Conservation (phyloP, 2,113 vertebrate species). For the Anas platyrhynchos region DNA sequence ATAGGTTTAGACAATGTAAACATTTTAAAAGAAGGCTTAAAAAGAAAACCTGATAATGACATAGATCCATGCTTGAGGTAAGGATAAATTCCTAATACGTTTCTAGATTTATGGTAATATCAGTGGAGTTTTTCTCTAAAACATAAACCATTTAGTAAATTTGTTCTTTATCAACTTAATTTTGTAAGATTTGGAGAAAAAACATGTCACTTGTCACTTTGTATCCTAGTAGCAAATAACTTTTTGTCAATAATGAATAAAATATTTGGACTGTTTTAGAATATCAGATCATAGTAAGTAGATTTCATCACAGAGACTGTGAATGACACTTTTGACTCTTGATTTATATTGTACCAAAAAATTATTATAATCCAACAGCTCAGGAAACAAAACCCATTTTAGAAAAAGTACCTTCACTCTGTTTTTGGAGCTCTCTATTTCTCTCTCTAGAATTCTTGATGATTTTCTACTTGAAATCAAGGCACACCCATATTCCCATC, state of each 20-base stretch:
- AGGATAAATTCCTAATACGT: not conserved
- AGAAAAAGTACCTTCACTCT: not conserved
- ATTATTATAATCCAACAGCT: not conserved
- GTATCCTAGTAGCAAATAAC: not conserved
- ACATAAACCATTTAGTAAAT: not conserved
- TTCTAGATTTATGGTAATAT: not conserved
- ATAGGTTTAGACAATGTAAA: not conserved
- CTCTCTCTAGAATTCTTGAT: not conserved
- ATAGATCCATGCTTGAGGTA: not conserved
- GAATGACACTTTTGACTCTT: not conserved
- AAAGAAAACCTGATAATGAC: not conserved
- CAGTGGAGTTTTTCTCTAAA: not conserved
- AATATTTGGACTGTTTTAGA: not conserved
- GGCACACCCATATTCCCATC: accelerated
- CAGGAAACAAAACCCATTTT: not conserved
- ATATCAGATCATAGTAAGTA: not conserved
- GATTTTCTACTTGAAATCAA: not conserved
- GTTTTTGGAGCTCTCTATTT: not conserved
- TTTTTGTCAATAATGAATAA: not conserved
- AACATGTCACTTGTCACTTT: not conserved
- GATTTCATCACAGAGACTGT: not conserved
- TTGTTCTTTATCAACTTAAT: not conserved
- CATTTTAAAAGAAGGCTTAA: not conserved
- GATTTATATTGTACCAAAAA: not conserved
- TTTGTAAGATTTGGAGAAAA: not conserved